phyloP scores from a whole-genome alignment of 2,888 invertebrate species.

The Lepetodrilus schrolli region DNA sequence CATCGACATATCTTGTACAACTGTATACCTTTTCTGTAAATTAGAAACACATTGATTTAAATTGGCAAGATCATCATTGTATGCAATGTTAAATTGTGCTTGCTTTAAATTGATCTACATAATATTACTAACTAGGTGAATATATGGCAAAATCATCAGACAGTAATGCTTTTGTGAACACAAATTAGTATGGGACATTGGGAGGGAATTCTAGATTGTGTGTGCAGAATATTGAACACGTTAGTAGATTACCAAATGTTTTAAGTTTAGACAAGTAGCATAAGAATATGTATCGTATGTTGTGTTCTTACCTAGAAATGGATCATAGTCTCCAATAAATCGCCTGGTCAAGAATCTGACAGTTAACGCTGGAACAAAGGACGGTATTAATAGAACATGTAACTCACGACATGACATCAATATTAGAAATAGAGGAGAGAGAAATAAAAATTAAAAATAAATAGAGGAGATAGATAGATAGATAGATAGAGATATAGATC shows the following conservation, averaged over 20 bases:
- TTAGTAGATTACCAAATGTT: not conserved
- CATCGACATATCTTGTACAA: slow-evolving; percentile 84
- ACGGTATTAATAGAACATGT: not conserved
- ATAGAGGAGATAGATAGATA: too few species aligned
- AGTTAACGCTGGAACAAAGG: slow-evolving; percentile 61
- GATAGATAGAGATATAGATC: too few species aligned
- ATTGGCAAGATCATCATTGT: not conserved
- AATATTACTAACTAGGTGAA: too few species aligned
- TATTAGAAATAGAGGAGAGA: too few species aligned
- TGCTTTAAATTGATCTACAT: too few species aligned
- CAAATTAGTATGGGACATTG: too few species aligned
- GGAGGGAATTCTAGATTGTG: too few species aligned
- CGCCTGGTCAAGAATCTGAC: slow-evolving; percentile 66
- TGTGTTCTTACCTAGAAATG: slow-evolving; percentile 58
- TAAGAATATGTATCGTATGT: not conserved
- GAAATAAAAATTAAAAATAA: too few species aligned
- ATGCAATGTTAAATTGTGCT: not conserved
- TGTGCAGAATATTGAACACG: too few species aligned
- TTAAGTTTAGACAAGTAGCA: not conserved
- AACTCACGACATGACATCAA: too few species aligned
- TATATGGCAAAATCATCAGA: too few species aligned
- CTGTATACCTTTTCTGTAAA: slow-evolving; percentile 81
- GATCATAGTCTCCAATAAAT: slow-evolving; percentile 71
- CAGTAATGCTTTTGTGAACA: too few species aligned
- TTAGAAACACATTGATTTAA: slow-evolving; percentile 37